phyloP scores from a whole-genome alignment of 1,140 invertebrate genomes.

The Globodera ellingtonae region DNA sequence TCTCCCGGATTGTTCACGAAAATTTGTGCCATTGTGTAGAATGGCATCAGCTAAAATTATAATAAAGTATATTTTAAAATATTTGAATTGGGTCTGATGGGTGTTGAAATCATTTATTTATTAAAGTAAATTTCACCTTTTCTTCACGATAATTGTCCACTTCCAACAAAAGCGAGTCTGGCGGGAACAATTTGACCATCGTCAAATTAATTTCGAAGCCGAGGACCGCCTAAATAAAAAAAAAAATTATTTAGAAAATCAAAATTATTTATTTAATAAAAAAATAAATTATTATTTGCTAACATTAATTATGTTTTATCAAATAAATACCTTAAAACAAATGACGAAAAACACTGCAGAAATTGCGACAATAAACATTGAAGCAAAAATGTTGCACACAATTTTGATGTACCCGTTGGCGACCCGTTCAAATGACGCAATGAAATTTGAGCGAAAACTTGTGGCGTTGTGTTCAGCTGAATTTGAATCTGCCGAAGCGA shows the following conservation, averaged over 20 bases:
- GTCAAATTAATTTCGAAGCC: constrained; percentile 64
- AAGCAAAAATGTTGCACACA: constrained; percentile 32
- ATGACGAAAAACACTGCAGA: constrained; percentile 41
- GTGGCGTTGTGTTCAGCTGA: too few species aligned
- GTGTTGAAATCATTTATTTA: too few species aligned
- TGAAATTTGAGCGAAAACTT: too few species aligned
- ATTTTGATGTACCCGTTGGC: too few species aligned
- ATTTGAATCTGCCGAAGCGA: constrained; percentile 18
- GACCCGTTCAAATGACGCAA: too few species aligned
- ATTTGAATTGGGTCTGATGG: too few species aligned
- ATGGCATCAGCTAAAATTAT: constrained; percentile 39
- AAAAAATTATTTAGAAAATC: constrained; percentile 9
- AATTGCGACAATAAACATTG: constrained; percentile 32
- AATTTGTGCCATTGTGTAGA: constrained; percentile 61
- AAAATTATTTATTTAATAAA: background rate
- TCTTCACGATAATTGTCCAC: constrained; percentile 58
- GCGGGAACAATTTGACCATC: constrained; percentile 57
- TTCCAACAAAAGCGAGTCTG: constrained; percentile 60
- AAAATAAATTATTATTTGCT: constrained; percentile 14
- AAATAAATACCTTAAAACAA: constrained; percentile 31
- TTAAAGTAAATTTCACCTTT: constrained; percentile 29
- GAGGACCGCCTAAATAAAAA: constrained; percentile 46
- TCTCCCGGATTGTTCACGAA: constrained; percentile 63
- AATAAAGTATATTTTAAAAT: background rate
- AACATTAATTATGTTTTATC: constrained; percentile 4